Conservation (phyloP, 2,888 invertebrate genomes). For the Papilio protenor region DNA sequence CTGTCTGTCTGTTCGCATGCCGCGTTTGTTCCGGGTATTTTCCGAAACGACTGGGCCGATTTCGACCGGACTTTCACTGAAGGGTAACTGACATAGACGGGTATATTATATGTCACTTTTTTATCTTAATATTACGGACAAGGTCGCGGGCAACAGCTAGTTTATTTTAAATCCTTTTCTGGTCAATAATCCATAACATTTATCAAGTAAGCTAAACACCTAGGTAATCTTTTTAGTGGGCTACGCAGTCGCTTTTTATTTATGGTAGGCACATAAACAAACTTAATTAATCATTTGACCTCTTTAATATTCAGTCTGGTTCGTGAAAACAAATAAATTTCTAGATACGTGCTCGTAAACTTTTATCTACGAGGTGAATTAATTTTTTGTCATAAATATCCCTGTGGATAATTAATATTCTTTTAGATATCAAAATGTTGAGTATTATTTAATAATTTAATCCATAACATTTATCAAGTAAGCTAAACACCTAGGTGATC, state of each 20-base stretch:
- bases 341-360: constrained; percentile 16
- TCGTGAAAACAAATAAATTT: constrained; percentile 19
- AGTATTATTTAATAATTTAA: not conserved
- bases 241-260: not conserved
- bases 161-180: not conserved
- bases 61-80: no score
- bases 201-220: not conserved
- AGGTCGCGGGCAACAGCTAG: no score
- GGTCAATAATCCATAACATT: no score
- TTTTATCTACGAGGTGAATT: constrained; percentile 21
- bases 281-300: constrained; percentile 5
- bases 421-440: not conserved
- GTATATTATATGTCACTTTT: no score
- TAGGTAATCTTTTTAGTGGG: not conserved
- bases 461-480: no score
- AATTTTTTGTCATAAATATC: not conserved
- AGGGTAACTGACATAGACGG: no score
- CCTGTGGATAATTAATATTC: constrained; percentile 2
- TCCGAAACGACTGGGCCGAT: no score
- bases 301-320: constrained; percentile 23
- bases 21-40: no score
- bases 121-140: no score
- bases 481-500: not conserved
- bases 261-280: not conserved
- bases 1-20: no score